Percentiles rank a stretch among this genome's conserved stretches.
These are phyloP conservation scores for Alligator mississippiensis DNA, from an alignment of 2,113 vertebrate genomes.

Conservation along the genomic window DNA sequence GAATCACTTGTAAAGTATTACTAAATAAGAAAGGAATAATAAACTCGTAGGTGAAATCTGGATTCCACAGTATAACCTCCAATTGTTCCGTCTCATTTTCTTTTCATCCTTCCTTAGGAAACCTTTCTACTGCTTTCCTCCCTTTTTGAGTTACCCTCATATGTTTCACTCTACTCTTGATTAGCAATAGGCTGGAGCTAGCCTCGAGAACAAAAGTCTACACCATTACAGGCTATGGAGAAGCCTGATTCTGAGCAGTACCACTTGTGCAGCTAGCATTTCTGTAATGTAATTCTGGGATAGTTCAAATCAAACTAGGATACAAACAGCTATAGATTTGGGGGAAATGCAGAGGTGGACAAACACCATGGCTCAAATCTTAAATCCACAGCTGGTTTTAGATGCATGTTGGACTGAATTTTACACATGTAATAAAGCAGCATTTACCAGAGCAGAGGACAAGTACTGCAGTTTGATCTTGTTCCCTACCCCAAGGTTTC, in stretches of 20 bases:
- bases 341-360: neutral
- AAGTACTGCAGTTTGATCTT: fast-evolving
- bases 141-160: neutral
- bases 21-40: neutral
- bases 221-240: neutral
- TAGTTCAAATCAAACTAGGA: neutral
- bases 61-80: neutral
- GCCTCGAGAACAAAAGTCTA: neutral
- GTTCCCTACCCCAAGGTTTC: neutral
- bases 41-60: neutral
- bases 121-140: neutral
- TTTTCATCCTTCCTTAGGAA: neutral
- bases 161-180: slow-evolving; percentile 16
- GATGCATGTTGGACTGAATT: neutral
- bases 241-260: neutral
- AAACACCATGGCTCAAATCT: neutral
- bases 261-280: neutral
- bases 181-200: neutral
- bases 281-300: neutral
- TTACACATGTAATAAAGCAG: neutral
- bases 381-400: neutral
- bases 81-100: neutral
- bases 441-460: neutral
- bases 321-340: neutral
- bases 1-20: neutral